phyloP scores from a whole-genome alignment of 1,140 invertebrate genomes.

The Acromyrmex charruanus region DNA sequence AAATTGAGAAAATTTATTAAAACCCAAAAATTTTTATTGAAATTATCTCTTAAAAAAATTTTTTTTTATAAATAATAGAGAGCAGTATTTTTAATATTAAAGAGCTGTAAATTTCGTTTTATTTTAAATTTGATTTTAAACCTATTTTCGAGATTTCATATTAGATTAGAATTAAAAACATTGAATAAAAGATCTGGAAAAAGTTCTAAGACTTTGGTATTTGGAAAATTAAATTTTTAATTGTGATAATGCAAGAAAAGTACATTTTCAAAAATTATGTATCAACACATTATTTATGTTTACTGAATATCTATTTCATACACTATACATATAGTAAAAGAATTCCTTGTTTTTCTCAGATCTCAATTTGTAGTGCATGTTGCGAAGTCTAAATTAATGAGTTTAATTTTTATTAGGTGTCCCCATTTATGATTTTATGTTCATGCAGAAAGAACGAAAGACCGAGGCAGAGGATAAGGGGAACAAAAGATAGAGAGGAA shows the following conservation, averaged over 20 bases:
- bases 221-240: not conserved
- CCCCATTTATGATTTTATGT: no score
- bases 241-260: not conserved
- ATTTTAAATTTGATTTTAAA: not conserved
- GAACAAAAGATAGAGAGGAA: no score
- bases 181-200: not conserved
- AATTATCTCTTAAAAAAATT: not conserved
- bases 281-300: no score
- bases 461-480: no score
- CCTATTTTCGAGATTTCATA: not conserved
- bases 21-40: not conserved
- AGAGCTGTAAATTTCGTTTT: not conserved
- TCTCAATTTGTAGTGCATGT: no score
- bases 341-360: no score
- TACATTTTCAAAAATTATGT: not conserved
- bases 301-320: no score
- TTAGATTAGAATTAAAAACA: not conserved
- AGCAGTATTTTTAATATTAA: not conserved
- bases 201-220: not conserved
- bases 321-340: no score
- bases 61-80: not conserved
- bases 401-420: no score
- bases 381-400: no score
- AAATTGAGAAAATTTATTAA: not conserved
- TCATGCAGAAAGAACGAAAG: no score